Base-by-base conservation (phyloP, 1,140 invertebrate genomes). In the Pseudomyrmex sp. region DNA sequence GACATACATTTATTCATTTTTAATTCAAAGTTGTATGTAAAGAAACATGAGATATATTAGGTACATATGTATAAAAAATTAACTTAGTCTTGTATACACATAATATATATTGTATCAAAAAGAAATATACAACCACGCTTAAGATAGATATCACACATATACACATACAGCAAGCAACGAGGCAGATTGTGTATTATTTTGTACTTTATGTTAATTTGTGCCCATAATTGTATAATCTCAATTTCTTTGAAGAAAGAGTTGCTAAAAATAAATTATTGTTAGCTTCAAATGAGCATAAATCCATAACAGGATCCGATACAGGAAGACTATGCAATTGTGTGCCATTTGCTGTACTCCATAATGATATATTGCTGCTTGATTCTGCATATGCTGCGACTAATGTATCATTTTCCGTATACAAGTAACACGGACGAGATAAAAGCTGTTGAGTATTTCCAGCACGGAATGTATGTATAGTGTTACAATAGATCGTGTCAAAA, bases 301-400 rank as follows among this genome's bases (percentile, higher is more conserved):
- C 97, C 54, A 97, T 91, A 12, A 97, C 94, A 0, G 96, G 94
- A 72, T 96, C 96, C 15, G 95, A 93, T 1, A 96, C 95, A 0
- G 95, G 95, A 63, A 97, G 85, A 1, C 93, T 95, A 70, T 95
- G 94, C 56, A 96, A 91, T 9, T 95, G 93, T 73, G 95, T 94
- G 0, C 95, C 95, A 2, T 94, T 96, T 3, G 95, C 94, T 50
- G 96, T 91, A 89, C 97, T 97, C 95, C 97, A 97, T 1, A 98
- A 89, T 79, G 95, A 95, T 44, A 97, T 91, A 26, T 94, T 93
- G 5, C 95, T 96, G 0, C 91, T 94, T 75, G 95, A 96, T 92
- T 97, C 97, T 80, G 96, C 95, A 87, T 96, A 95, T 1, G 96
- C 96, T 20, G 96, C 96, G 0, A 97, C 95, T 85, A 97, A 93